Percentiles rank a stretch among this genome's conserved stretches.
Conservation (phyloP, 2,797 vertebrate species). For the Sparidentex hasta region DNA sequence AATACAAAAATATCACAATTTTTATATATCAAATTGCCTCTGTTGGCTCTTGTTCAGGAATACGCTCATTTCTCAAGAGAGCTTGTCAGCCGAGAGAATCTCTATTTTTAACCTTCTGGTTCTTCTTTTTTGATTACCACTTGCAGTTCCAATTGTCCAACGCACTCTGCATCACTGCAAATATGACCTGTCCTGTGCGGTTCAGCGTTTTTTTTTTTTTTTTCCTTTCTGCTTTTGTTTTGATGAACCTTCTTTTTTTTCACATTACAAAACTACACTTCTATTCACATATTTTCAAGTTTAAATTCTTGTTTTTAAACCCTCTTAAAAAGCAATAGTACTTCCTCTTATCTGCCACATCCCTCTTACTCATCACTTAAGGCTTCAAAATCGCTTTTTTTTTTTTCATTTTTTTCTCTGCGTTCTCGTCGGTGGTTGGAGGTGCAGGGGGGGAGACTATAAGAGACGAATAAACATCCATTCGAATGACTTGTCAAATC, state of each 20-base stretch:
- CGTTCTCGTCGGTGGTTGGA: conserved; percentile 69
- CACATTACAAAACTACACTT: conserved; percentile 92
- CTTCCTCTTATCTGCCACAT: conserved; percentile 75
- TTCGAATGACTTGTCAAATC: conserved; percentile 70
- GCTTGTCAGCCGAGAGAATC: conserved; percentile 77
- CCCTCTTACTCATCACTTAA: conserved; percentile 85
- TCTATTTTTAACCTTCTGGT: conserved; percentile 68
- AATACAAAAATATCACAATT: conserved; percentile 98
- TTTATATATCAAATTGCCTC: conserved; percentile 91
- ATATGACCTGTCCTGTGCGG: conserved; percentile 81
- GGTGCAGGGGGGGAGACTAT: conserved; percentile 68
- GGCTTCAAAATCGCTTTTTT: conserved; percentile 87
- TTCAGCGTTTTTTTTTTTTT: conserved; percentile 52
- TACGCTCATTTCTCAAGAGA: conserved; percentile 80
- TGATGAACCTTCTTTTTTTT: conserved; percentile 78
- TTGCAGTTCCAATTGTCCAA: conserved; percentile 88
- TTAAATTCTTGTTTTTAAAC: conserved; percentile 85
- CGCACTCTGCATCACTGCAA: conserved; percentile 85
- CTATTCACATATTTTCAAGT: conserved; percentile 91
- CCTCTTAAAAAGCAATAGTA: conserved; percentile 84
- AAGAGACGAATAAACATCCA: conserved; percentile 75
- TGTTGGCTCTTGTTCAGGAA: conserved; percentile 88
- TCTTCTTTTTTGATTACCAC: conserved; percentile 79
- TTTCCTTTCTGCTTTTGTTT: conserved; percentile 11
- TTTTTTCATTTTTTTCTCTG: conserved; percentile 54